Evolutionary conservation across 2,113 vertebrate species (phyloP).

Genomic region (Oncorhynchus masou): DNA sequence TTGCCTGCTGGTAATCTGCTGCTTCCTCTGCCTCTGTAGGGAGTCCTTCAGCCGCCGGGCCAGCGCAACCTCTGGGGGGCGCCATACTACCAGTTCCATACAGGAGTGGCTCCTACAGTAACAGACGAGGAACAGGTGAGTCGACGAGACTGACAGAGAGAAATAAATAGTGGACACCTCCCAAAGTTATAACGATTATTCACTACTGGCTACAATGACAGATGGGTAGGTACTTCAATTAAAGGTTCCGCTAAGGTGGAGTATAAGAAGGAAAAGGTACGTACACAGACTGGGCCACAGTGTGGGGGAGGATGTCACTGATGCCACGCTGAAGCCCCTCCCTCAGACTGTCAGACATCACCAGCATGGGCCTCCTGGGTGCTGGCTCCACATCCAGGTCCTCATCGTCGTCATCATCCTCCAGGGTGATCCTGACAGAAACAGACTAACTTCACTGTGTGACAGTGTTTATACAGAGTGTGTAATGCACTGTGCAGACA

Average conservation of each 20-base stretch:
- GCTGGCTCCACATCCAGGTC: constrained; percentile 72
- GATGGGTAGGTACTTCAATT: background rate
- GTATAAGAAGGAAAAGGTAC: constrained; percentile 37
- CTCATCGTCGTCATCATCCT: constrained; percentile 76
- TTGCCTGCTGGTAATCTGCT: constrained; percentile 55
- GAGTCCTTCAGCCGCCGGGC: constrained; percentile 68
- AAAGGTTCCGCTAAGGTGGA: background rate
- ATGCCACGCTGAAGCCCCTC: constrained; percentile 76
- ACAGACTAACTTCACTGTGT: constrained; percentile 10
- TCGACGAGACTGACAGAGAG: background rate
- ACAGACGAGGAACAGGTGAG: background rate
- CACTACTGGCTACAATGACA: too few relatives aligned
- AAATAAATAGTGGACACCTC: background rate
- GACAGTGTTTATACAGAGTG: background rate
- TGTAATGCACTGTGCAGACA: background rate
- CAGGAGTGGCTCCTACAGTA: constrained; percentile 73
- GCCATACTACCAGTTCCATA: constrained; percentile 82
- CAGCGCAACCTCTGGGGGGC: constrained; percentile 73
- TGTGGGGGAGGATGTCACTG: constrained; percentile 76
- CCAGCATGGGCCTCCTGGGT: constrained; percentile 70
- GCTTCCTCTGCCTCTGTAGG: constrained; percentile 61
- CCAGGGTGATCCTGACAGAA: constrained; percentile 72
- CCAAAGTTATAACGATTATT: too few relatives aligned
- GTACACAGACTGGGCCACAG: constrained; percentile 77
- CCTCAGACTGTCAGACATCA: constrained; percentile 78